Conservation (phyloP, 2,797 vertebrate genomes). For the Tolypeutes matacus region DNA sequence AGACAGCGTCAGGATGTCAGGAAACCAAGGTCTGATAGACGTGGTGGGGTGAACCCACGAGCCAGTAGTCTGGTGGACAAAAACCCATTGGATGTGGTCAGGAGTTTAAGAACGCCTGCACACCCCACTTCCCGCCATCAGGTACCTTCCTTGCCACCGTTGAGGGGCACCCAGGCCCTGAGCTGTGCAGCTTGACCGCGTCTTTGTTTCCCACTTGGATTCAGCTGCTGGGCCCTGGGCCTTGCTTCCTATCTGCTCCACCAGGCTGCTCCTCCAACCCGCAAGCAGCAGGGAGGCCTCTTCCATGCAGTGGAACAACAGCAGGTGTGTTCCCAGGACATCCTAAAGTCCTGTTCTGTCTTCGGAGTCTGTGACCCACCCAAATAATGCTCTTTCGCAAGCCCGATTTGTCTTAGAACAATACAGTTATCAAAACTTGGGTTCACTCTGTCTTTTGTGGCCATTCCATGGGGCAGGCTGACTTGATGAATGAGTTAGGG, state of each 20-base stretch:
- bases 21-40: not conserved
- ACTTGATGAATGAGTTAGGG: not conserved
- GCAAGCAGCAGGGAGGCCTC: not conserved
- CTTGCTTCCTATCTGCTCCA: not conserved
- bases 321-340: rapidly evolving
- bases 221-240: not conserved
- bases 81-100: not conserved
- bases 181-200: too few species aligned
- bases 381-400: not conserved
- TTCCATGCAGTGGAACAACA: not conserved
- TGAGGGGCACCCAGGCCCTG: not conserved
- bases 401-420: not conserved
- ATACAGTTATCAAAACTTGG: not conserved
- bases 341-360: not conserved
- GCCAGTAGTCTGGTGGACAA: not conserved
- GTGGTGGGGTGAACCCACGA: not conserved
- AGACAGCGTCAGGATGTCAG: not conserved
- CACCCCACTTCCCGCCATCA: not conserved
- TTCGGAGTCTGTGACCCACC: not conserved
- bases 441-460: not conserved
- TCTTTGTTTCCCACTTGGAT: too few species aligned
- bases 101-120: not conserved
- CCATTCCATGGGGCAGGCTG: not conserved
- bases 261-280: not conserved
- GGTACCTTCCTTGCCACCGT: not conserved